Conservation (phyloP, 2,888 invertebrate genomes). For the Abrostola triplasia region DNA sequence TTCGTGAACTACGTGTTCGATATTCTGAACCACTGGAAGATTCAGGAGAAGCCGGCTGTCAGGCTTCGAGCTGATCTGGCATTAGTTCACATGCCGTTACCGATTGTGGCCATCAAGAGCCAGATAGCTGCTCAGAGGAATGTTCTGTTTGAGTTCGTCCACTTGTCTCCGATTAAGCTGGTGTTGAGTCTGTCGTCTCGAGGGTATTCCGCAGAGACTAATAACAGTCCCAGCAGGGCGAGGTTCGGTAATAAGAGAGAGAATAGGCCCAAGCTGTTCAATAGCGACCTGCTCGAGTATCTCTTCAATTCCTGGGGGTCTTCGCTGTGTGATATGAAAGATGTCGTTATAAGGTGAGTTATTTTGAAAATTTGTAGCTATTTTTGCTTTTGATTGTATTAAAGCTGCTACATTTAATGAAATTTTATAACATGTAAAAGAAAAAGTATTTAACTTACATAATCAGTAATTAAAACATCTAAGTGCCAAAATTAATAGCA, state of each 20-base stretch:
- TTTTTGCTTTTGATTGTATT: neutral
- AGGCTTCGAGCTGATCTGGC: constrained; percentile 88
- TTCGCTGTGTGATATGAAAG: constrained; percentile 90
- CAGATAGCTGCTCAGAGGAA: constrained; percentile 75
- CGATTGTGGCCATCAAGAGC: constrained; percentile 80
- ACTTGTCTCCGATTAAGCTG: constrained; percentile 89
- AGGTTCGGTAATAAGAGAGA: constrained; percentile 78
- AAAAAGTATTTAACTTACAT: neutral
- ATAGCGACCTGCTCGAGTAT: constrained; percentile 89
- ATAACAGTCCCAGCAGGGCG: constrained; percentile 69
- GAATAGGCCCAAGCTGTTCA: constrained; percentile 85
- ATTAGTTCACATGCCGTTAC: constrained; percentile 88
- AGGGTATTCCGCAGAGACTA: constrained; percentile 76
- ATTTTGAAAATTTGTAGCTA: neutral
- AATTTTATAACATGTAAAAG: neutral
- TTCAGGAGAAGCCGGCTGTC: constrained; percentile 88
- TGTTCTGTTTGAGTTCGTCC: constrained; percentile 87
- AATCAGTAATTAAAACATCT: neutral
- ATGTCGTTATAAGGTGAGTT: constrained; percentile 89
- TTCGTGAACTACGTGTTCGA: constrained; percentile 90
- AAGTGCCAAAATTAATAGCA: neutral
- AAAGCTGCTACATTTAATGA: neutral
- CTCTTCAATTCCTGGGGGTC: constrained; percentile 90
- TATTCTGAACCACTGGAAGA: constrained; percentile 89
- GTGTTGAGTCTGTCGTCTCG: constrained; percentile 89